These are phyloP conservation scores for Lampris incognitus DNA, from an alignment of 2,113 vertebrate genomes.

Conservation along the genomic window DNA sequence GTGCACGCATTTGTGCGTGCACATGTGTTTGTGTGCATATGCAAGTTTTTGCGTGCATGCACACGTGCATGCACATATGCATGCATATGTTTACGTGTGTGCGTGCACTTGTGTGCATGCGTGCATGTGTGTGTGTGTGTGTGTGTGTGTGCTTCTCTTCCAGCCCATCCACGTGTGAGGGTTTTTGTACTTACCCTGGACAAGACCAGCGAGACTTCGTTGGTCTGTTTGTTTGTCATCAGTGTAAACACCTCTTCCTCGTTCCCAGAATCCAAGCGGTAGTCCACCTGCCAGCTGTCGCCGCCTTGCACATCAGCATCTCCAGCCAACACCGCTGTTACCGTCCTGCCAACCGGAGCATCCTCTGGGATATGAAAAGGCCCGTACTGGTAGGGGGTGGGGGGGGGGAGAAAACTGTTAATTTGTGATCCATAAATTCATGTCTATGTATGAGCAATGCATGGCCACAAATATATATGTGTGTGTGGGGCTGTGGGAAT, in stretches of 20 bases:
- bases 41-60: constrained; percentile 4
- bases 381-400: constrained; percentile 63
- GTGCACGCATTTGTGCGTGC: background rate
- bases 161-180: background rate
- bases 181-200: constrained; percentile 68
- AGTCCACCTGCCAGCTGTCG: constrained; percentile 82
- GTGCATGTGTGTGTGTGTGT: constrained; percentile 5
- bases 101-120: constrained; percentile 13
- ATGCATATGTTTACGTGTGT: background rate
- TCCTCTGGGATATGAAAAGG: constrained; percentile 73
- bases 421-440: background rate
- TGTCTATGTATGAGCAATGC: too few relatives aligned
- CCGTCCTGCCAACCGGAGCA: constrained; percentile 61
- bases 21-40: background rate
- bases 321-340: constrained; percentile 67
- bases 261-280: constrained; percentile 81
- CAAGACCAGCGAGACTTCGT: constrained; percentile 73
- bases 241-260: constrained; percentile 76
- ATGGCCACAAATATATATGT: background rate
- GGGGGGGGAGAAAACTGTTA: constrained; percentile 11
- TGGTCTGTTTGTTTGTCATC: constrained; percentile 62
- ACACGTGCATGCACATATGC: constrained; percentile 1
- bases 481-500: background rate
- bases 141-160: background rate
- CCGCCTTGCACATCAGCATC: constrained; percentile 81